A percentile compares a stretch with the other conserved stretches of the same genome.
Evolutionary conservation across 2,888 invertebrate genomes (phyloP).

Genomic region (Schizotus pectinicornis): DNA sequence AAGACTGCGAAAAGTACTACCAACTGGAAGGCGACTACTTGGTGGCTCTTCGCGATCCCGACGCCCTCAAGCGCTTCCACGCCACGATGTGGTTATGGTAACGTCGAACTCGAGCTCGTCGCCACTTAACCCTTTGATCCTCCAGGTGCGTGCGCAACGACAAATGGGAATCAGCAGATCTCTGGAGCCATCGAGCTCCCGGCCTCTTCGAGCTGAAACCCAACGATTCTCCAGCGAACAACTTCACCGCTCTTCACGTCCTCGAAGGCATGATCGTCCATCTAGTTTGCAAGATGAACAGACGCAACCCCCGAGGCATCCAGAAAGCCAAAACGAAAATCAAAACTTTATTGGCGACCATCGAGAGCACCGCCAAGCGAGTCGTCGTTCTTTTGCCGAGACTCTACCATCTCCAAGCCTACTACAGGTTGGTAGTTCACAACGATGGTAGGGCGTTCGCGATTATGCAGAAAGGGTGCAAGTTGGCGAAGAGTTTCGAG

Average conservation of each 20-base stretch:
- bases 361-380: conserved; percentile 44
- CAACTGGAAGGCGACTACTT: conserved; percentile 62
- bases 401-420: conserved; percentile 62
- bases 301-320: conserved; percentile 44
- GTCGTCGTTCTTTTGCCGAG: conserved; percentile 55
- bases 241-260: conserved; percentile 61
- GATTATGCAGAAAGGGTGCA: conserved; percentile 56
- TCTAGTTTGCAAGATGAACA: conserved; percentile 57
- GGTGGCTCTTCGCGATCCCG: conserved; percentile 58
- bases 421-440: conserved; percentile 60
- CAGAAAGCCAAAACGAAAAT: conserved; percentile 46
- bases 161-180: conserved; percentile 64
- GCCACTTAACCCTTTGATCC: neutral
- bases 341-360: conserved; percentile 42
- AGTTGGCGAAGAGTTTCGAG: conserved; percentile 53
- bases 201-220: conserved; percentile 45
- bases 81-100: conserved; percentile 69
- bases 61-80: conserved; percentile 63
- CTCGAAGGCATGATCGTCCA: conserved; percentile 64
- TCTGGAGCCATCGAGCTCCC: conserved; percentile 60
- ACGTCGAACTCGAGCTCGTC: too few relatives aligned
- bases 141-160: conserved; percentile 63
- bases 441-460: conserved; percentile 55
- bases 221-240: conserved; percentile 51
- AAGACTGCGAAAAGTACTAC: conserved; percentile 63